Percentiles rank a stretch among this genome's conserved stretches.
These are phyloP conservation scores for Amiota mariae DNA, from an alignment of 2,888 invertebrate species.

Conservation along the genomic window DNA sequence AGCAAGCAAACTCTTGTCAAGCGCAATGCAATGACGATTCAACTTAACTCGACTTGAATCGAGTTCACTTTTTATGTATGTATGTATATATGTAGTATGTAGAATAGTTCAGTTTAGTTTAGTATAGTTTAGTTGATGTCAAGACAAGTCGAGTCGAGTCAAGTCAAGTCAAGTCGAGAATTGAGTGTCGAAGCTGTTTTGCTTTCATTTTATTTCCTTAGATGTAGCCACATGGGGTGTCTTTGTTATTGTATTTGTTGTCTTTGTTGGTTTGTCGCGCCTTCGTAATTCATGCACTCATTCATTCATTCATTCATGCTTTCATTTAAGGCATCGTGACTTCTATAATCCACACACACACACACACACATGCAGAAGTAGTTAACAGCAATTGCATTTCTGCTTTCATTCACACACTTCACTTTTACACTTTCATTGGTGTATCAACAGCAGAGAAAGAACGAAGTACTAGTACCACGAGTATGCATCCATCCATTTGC, in stretches of 20 bases:
- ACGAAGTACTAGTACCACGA: constrained; percentile 26
- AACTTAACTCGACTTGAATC: too few species aligned
- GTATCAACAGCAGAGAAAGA: constrained; percentile 35
- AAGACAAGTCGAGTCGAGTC: background rate
- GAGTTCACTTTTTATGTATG: too few species aligned
- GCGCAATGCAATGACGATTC: constrained; percentile 1
- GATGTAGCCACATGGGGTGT: background rate
- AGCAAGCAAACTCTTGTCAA: constrained; percentile 21
- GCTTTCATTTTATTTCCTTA: background rate
- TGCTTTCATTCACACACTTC: constrained; percentile 1
- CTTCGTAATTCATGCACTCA: constrained; percentile 19
- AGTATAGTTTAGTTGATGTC: background rate
- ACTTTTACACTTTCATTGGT: constrained; percentile 35
- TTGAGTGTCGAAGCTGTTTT: constrained; percentile 8
- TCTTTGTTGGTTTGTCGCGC: background rate
- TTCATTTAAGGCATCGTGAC: constrained; percentile 48
- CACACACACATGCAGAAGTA: constrained; percentile 12
- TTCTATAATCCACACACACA: constrained; percentile 44
- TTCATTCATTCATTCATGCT: constrained; percentile 48
- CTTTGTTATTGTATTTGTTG: background rate
- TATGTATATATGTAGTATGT: background rate
- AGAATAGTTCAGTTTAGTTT: background rate
- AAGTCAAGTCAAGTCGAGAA: background rate
- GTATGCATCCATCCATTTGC: constrained; percentile 3
- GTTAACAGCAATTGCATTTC: too few species aligned